These are phyloP conservation scores for Drosophila azteca DNA, from an alignment of 1,140 invertebrate species.

Conservation along the genomic window DNA sequence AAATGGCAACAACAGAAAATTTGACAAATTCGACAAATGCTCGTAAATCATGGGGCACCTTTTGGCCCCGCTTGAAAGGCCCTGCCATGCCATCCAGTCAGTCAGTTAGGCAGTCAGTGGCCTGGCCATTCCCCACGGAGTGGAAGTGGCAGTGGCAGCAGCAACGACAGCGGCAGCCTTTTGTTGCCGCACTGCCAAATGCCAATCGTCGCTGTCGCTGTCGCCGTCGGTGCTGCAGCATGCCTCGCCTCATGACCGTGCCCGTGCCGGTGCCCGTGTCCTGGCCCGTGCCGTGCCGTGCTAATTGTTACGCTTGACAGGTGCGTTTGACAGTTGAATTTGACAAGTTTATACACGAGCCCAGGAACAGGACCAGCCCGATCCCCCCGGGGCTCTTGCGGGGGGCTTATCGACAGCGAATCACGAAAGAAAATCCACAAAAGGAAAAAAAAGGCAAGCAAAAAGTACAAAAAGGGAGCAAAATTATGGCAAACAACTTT, in stretches of 20 bases:
- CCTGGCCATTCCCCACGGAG: slow-evolving; percentile 29
- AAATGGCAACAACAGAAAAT: slow-evolving; percentile 47
- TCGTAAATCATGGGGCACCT: slow-evolving; percentile 70
- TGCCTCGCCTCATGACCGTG: slow-evolving; percentile 33
- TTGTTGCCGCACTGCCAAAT: slow-evolving; percentile 48
- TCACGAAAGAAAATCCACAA: slow-evolving; percentile 1
- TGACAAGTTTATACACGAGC: slow-evolving; percentile 64
- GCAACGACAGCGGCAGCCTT: slow-evolving; percentile 13
- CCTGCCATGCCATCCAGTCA: background rate
- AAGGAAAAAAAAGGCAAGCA: slow-evolving; percentile 1
- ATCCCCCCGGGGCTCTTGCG: slow-evolving; percentile 6
- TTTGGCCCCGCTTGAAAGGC: slow-evolving; percentile 9
- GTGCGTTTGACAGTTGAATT: slow-evolving; percentile 80
- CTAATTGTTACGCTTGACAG: slow-evolving; percentile 80
- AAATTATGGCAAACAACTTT: slow-evolving; percentile 50
- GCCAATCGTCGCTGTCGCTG: slow-evolving; percentile 33
- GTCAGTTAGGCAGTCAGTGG: slow-evolving; percentile 14
- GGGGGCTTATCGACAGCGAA: slow-evolving; percentile 14
- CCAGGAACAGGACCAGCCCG: background rate
- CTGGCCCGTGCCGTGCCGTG: slow-evolving; percentile 42
- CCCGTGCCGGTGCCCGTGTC: slow-evolving; percentile 29
- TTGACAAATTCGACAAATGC: slow-evolving; percentile 75
- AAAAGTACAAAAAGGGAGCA: slow-evolving; percentile 6
- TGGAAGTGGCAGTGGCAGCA: background rate
- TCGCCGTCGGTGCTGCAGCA: slow-evolving; percentile 9